Conservation (phyloP, 2,888 invertebrate species). For the Noctua fimbriata region DNA sequence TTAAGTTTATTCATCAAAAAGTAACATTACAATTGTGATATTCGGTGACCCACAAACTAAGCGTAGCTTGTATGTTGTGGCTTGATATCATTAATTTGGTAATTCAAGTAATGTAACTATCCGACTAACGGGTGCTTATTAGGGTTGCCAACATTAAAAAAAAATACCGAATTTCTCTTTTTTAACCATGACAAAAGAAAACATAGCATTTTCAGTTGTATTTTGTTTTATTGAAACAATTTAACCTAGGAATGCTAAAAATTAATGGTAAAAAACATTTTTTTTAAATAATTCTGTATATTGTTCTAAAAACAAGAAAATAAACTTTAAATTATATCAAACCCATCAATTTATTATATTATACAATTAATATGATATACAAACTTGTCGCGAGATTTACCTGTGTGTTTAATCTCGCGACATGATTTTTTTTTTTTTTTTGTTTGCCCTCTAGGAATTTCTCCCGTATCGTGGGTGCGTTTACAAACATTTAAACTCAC, state of each 20-base stretch:
- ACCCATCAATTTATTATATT: no score
- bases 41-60: not conserved
- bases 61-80: not conserved
- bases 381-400: not conserved
- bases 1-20: not conserved
- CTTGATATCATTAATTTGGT: not conserved
- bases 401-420: not conserved
- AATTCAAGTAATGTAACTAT: not conserved
- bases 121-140: not conserved
- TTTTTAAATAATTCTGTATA: not conserved
- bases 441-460: not conserved
- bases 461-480: not conserved
- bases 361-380: no score
- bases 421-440: not conserved
- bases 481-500: not conserved
- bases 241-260: no score
- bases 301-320: not conserved
- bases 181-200: no score
- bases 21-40: not conserved
- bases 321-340: no score
- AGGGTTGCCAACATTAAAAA: not conserved
- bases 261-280: no score
- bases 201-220: no score
- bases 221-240: no score
- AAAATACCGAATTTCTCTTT: not conserved